Evolutionary conservation across 1,140 invertebrate species (phyloP).

Genomic region (Mesaphorura yosii): DNA sequence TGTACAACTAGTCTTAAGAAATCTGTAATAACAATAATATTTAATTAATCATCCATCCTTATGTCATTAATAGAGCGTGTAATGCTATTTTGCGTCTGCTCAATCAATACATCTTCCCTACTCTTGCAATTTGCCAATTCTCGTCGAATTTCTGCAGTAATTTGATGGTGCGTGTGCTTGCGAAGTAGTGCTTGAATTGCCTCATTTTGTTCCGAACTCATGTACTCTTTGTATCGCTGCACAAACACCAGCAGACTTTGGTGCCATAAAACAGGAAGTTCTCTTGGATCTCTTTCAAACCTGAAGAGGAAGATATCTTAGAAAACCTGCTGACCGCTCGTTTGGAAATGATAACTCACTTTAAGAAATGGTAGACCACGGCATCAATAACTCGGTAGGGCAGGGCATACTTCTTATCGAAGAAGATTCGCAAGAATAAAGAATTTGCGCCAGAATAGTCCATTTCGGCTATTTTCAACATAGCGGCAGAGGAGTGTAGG

Average conservation of each 20-base stretch:
- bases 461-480: constrained; percentile 95
- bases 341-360: constrained; percentile 40
- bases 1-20: no score
- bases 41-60: no score
- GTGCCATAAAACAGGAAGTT: constrained; percentile 93
- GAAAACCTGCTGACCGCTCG: neutral
- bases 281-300: constrained; percentile 67
- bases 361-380: constrained; percentile 88
- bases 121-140: constrained; percentile 72
- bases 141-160: constrained; percentile 72
- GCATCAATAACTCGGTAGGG: constrained; percentile 92
- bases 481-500: constrained; percentile 88
- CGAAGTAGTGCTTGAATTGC: constrained; percentile 64
- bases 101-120: no score
- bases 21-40: no score
- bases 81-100: no score
- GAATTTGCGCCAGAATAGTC: constrained; percentile 94
- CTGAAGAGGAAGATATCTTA: constrained; percentile 41
- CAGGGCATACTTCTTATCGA: constrained; percentile 97
- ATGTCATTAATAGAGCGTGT: no score
- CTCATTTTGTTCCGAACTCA: constrained; percentile 84
- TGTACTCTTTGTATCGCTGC: constrained; percentile 89
- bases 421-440: constrained; percentile 84
- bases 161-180: constrained; percentile 64
- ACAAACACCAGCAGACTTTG: constrained; percentile 87